Base-by-base conservation (phyloP, 2,113 vertebrate genomes). In the Chaetura pelagica region DNA sequence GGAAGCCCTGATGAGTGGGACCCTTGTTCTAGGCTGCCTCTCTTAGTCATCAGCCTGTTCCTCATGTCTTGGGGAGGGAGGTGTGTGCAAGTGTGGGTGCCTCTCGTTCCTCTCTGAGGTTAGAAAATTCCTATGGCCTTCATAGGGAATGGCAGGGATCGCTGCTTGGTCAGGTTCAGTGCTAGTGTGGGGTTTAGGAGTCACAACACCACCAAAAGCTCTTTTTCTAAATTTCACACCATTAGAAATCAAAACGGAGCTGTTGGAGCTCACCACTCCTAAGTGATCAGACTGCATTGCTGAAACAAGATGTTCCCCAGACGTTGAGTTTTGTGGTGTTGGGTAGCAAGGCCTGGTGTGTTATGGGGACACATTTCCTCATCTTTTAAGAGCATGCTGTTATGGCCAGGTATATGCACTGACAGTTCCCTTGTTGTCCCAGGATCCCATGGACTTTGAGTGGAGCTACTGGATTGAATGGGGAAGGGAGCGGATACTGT, bases 401-500 rank as follows among this genome's bases (percentile, higher is more conserved):
- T 52, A 20, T 64, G 74, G 19, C 74, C 52, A 30, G 9, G 27
- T 73, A 27, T 1, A 6, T 7, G 2, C 19, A 69, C 57, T 91
- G 51, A 88, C 8, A 6, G 8, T 90, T 95, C 16, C 84, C 80
- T 96, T 95, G 76, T 19, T 97, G 67, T 32, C 40, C 52, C 92
- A 99, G 99, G 99, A 99, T 89, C 96, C 97, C 6, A 97, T 97
- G 11, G 99, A 99, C 97, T 99, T 99, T 93, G 99, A 99, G 84
- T 99, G 99, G 99, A 99, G 95, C 94, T 99, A 99, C 96, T 99
- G 99, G 99, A 99, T 98, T 23, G 98, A 99, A 69, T 99, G 99
- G 99, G 99, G 98, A 27, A 98, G 97, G 93, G 98, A 94, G 49
- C 98, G 91, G 80, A 95, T 99, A 61, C 80, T 98, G 5, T 99